Conservation (phyloP, 2,797 vertebrate species). For the Pseudomugil tenellus region DNA sequence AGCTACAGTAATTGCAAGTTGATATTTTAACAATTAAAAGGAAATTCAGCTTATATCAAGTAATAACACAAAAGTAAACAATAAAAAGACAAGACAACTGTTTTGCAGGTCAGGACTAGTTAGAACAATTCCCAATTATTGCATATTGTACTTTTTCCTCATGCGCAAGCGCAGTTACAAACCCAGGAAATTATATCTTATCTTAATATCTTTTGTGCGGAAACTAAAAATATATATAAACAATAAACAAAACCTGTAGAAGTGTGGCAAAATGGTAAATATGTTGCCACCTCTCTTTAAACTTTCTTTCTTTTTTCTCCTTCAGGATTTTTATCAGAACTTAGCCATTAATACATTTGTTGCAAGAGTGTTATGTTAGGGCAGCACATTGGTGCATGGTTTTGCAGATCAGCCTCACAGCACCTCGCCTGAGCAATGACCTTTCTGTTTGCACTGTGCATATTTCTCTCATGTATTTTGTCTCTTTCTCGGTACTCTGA, state of each 20-base stretch:
- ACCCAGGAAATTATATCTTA: not conserved
- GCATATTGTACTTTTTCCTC: not conserved
- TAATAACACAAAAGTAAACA: too few relatives aligned
- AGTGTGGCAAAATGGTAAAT: not conserved
- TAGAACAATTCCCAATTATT: not conserved
- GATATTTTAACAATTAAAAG: too few relatives aligned
- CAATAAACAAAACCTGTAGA: not conserved
- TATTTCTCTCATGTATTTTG: not conserved
- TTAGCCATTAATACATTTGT: not conserved
- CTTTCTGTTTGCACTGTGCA: not conserved
- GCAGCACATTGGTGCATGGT: too few relatives aligned
- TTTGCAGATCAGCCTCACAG: not conserved
- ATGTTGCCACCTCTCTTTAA: not conserved
- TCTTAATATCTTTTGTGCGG: not conserved
- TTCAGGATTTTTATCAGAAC: not conserved
- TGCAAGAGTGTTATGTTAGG: not conserved
- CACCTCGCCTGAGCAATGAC: too few relatives aligned
- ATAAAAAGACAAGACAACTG: not conserved
- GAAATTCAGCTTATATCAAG: too few relatives aligned
- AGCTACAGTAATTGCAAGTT: not conserved
- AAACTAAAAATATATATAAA: not conserved
- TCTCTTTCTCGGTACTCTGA: too few relatives aligned
- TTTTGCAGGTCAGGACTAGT: not conserved
- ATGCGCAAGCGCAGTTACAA: not conserved
- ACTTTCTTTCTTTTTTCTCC: too few relatives aligned